Evolutionary conservation across 2,113 vertebrate species (phyloP).

Genomic region (Grammomys dolichurus): DNA sequence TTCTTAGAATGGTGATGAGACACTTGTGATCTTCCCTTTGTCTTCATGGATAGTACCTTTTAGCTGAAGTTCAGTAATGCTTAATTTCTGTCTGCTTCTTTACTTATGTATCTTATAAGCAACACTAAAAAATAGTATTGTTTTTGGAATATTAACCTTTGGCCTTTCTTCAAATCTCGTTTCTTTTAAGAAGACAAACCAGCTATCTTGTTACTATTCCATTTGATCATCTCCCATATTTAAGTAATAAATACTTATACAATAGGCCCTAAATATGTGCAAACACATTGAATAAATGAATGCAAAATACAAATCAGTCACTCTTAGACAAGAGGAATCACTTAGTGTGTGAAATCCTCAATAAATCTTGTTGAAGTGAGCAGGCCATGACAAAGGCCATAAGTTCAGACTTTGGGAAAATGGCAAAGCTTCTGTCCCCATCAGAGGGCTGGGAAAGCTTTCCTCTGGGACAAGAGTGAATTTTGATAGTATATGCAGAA

Average conservation of each 20-base stretch:
- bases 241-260: not conserved
- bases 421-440: not conserved
- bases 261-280: not conserved
- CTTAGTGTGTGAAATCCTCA: not conserved
- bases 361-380: not conserved
- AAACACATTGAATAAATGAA: not conserved
- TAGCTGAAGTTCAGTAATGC: not conserved
- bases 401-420: not conserved
- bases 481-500: not conserved
- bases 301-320: not conserved
- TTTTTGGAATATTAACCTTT: not conserved
- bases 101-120: not conserved
- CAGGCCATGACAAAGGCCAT: not conserved
- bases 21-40: not conserved
- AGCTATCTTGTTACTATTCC: accelerated
- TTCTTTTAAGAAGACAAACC: not conserved
- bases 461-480: not conserved
- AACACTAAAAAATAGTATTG: not conserved
- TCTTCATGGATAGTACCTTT: not conserved
- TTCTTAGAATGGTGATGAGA: not conserved
- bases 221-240: not conserved
- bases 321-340: not conserved
- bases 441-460: not conserved
- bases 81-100: not conserved
- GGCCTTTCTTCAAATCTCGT: not conserved